A percentile compares a stretch with the other conserved stretches of the same genome.
Evolutionary conservation across 2,888 invertebrate species (phyloP).

Genomic region (Arenicola marina): DNA sequence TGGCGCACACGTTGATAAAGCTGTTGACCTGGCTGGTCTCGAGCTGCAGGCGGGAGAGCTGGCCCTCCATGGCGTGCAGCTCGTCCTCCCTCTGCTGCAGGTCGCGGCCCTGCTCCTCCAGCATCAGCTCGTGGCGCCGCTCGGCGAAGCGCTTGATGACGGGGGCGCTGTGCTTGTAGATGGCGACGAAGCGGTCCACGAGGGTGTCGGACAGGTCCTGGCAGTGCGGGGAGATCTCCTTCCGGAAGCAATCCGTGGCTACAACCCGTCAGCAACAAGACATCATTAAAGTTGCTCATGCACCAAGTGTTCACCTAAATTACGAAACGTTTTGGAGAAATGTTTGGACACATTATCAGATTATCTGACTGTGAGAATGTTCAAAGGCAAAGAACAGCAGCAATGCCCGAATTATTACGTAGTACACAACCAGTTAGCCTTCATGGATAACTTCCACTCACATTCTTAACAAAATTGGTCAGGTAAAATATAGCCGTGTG

Average conservation of each 20-base stretch:
- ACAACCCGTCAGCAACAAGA: no score
- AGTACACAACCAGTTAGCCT: no score
- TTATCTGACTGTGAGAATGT: no score
- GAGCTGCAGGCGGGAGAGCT: slow-evolving; percentile 2
- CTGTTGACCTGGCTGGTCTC: slow-evolving; percentile 13
- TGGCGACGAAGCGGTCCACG: slow-evolving; percentile 18
- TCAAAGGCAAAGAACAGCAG: no score
- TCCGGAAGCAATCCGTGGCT: slow-evolving; percentile 24
- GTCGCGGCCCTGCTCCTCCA: slow-evolving; percentile 22
- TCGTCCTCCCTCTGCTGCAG: slow-evolving; percentile 16
- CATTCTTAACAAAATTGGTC: no score
- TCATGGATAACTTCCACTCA: no score
- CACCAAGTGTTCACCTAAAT: no score
- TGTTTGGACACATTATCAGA: no score
- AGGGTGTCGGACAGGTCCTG: slow-evolving; percentile 9
- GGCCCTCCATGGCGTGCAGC: slow-evolving; percentile 1
- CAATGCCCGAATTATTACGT: no score
- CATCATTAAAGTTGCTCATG: no score
- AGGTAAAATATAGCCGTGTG: no score
- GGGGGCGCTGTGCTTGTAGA: slow-evolving; percentile 18
- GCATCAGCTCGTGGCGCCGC: slow-evolving; percentile 22
- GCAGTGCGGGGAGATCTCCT: slow-evolving; percentile 19
- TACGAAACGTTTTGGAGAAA: no score
- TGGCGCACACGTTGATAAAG: slow-evolving; percentile 13
- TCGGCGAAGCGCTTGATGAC: slow-evolving; percentile 24